Base-by-base conservation (phyloP, 2,888 invertebrate genomes). In the Leucoptera coffeella region DNA sequence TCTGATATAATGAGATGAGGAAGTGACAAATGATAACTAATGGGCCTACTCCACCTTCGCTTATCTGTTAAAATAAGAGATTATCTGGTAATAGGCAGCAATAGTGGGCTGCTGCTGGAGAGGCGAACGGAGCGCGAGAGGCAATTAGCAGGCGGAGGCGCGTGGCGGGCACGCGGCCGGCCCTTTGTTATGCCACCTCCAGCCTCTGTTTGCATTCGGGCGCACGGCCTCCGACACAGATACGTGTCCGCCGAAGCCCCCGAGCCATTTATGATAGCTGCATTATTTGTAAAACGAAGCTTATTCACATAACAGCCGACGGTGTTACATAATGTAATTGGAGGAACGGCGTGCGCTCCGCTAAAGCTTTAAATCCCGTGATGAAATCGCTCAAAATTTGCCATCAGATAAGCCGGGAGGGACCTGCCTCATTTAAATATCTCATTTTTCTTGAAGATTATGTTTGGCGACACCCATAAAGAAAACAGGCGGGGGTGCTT, bases 381-480 rank as follows among this genome's bases (percentile, higher is more conserved):
- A n/a, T n/a, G n/a, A n/a, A n/a, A n/a, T 51, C 52, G 49, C 50
- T 54, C 53, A 54, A 50, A 46, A 53, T 53, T 53, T 45, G 47
- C 45, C 53, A 53, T 55, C 52, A 51, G 53, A 50, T 42, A 52
- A 58, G 55, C 54, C 54, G 47, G 39, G 40, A 47, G 52, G 67
- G 69, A 69, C 69, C 64, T 48, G 47, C 61, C 62, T 69, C 64
- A 69, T 69, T 69, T 69, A 65, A 71, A 67, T 67, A 71, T 69
- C 60, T 59, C 67, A 67, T 71, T 71, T 69, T 71, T 71, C 64
- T 59, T 55, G 55, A 65, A 69, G 71, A 71, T 71, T 71, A 71
- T 71, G 65, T 62, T 59, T 62, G 60, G 65, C 64, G 67, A 64
- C 65, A 64, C 62, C 65, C 55, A 67, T 71, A 69, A 72, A 62